Percentiles rank a stretch among this genome's conserved stretches.
Evolutionary conservation across 2,888 invertebrate species (phyloP).

Genomic region (Pristionchus entomophagus): DNA sequence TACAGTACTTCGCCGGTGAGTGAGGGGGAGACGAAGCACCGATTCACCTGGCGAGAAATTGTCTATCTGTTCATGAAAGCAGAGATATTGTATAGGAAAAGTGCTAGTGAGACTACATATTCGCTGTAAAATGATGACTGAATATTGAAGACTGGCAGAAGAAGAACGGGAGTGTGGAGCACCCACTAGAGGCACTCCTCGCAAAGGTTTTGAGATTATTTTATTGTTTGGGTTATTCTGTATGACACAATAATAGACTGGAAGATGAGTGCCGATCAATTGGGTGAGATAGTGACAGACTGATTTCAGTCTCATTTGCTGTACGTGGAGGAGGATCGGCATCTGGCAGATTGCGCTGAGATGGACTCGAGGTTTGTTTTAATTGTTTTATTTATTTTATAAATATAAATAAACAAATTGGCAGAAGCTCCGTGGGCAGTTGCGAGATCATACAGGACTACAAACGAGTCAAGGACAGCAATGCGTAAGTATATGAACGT

Average conservation of each 20-base stretch:
- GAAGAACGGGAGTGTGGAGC: slow-evolving; percentile 31
- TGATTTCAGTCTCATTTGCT: slow-evolving; percentile 67
- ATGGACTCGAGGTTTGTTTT: slow-evolving; percentile 66
- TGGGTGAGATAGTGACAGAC: no score
- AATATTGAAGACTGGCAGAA: slow-evolving; percentile 34
- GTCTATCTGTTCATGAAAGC: not conserved
- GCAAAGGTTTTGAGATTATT: not conserved
- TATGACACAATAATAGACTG: not conserved
- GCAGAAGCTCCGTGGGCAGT: slow-evolving; percentile 64
- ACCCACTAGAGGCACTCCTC: slow-evolving; percentile 40
- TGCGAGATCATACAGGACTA: slow-evolving; percentile 74
- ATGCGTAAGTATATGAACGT: slow-evolving; percentile 19
- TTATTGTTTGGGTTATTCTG: not conserved
- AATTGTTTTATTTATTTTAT: not conserved
- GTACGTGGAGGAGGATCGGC: slow-evolving; percentile 69
- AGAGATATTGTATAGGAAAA: not conserved
- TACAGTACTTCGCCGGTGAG: slow-evolving; percentile 65
- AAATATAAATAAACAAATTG: not conserved
- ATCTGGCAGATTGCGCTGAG: slow-evolving; percentile 71
- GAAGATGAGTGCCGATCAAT: no score
- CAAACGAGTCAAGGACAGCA: slow-evolving; percentile 57
- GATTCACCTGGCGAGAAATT: no score
- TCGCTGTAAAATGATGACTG: not conserved
- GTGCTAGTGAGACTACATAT: no score
- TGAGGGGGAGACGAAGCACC: no score